phyloP scores from a whole-genome alignment of 2,888 invertebrate genomes.

The Apamea monoglypha region DNA sequence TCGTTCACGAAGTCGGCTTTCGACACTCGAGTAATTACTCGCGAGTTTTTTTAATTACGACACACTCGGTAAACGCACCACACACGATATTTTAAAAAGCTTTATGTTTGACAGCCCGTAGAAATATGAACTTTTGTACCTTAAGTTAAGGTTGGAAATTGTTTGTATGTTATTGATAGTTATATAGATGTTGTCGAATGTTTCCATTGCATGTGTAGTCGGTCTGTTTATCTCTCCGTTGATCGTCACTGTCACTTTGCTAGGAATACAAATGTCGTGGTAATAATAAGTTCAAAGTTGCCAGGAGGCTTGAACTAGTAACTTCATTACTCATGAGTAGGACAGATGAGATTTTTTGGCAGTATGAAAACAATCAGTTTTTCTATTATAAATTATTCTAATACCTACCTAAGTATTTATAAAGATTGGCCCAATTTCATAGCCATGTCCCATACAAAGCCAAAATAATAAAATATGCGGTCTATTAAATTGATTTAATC shows the following conservation, averaged over 20 bases:
- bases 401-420: too few species aligned
- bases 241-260: constrained; percentile 72
- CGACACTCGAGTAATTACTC: constrained; percentile 69
- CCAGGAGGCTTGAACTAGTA: constrained; percentile 17
- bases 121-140: background rate
- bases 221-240: constrained; percentile 69
- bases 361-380: too few species aligned
- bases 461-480: background rate
- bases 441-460: too few species aligned
- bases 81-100: constrained; percentile 66
- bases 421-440: too few species aligned
- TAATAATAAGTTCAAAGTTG: constrained; percentile 57
- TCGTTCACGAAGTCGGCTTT: constrained; percentile 71
- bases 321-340: background rate
- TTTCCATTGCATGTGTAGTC: constrained; percentile 72
- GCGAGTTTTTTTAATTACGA: constrained; percentile 77
- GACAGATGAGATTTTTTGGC: too few species aligned
- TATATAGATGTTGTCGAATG: constrained; percentile 72
- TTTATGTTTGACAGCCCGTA: constrained; percentile 15
- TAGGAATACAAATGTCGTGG: constrained; percentile 61
- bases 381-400: too few species aligned
- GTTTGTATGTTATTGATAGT: constrained; percentile 35
- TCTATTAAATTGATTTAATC: background rate
- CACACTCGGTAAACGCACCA: constrained; percentile 72
- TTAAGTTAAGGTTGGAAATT: constrained; percentile 32